Percentiles rank a stretch among this genome's conserved stretches.
These are phyloP conservation scores for Chiroxiphia lanceolata DNA, from an alignment of 2,797 vertebrate genomes.

Conservation along the genomic window DNA sequence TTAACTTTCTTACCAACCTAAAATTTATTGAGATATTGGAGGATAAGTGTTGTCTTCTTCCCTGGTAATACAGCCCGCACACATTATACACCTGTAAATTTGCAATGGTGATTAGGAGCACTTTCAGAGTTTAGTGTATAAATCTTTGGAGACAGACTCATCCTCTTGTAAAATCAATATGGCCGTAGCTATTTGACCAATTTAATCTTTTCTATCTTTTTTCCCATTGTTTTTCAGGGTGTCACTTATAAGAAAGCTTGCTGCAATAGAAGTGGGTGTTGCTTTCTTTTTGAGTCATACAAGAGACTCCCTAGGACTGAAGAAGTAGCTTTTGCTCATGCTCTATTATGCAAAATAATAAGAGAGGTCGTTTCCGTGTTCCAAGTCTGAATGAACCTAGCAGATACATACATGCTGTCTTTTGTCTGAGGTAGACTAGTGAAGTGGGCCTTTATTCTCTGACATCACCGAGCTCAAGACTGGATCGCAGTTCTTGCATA, in stretches of 20 bases:
- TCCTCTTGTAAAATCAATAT: not conserved
- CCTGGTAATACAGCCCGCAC: not conserved
- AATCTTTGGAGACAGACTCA: not conserved
- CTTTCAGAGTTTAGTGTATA: not conserved
- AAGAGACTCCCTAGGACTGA: not conserved
- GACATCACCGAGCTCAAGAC: not conserved
- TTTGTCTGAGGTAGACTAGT: not conserved
- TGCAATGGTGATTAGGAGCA: not conserved
- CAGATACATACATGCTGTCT: accelerated
- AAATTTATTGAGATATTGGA: not conserved
- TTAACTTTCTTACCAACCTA: not conserved
- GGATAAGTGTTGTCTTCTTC: not conserved
- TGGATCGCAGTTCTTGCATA: not conserved
- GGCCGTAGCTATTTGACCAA: not conserved
- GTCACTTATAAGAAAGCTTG: not conserved
- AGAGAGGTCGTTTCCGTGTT: not conserved
- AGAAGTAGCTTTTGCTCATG: not conserved
- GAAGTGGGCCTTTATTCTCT: not conserved
- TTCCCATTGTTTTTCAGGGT: not conserved
- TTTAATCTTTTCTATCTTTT: not conserved
- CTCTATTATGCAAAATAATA: not conserved
- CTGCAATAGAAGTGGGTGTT: not conserved
- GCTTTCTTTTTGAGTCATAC: conserved; percentile 1
- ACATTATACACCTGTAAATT: not conserved
- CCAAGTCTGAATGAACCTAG: not conserved